Evolutionary conservation across 2,797 vertebrate species (phyloP).

Genomic region (Ctenopoma kingsleyae): DNA sequence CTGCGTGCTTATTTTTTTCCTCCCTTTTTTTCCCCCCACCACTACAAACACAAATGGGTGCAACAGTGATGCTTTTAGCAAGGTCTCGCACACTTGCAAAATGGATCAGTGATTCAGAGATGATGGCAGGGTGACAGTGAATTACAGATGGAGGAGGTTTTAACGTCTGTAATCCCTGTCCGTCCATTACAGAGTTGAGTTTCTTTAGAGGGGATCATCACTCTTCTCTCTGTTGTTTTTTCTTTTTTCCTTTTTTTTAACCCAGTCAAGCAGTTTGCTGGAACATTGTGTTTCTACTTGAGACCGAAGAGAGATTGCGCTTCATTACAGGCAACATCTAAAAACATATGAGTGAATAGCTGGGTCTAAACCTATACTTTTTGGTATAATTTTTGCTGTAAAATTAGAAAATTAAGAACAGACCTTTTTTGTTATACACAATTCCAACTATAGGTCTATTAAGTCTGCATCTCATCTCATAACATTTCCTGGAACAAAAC

Average conservation of each 20-base stretch:
- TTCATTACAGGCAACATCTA: slow-evolving; percentile 64
- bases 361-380: slow-evolving; percentile 49
- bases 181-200: slow-evolving; percentile 82
- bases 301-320: slow-evolving; percentile 60
- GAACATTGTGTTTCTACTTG: slow-evolving; percentile 78
- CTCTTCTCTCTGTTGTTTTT: slow-evolving; percentile 78
- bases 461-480: slow-evolving; percentile 73
- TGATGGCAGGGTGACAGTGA: slow-evolving; percentile 83
- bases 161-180: slow-evolving; percentile 83
- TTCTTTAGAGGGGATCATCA: slow-evolving; percentile 84
- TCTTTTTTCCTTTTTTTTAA: slow-evolving; percentile 54
- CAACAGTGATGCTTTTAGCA: slow-evolving; percentile 84
- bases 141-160: slow-evolving; percentile 85
- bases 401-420: slow-evolving; percentile 68
- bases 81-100: slow-evolving; percentile 83
- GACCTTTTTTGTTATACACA: slow-evolving; percentile 51
- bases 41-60: slow-evolving; percentile 80
- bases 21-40: background rate
- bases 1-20: slow-evolving; percentile 52
- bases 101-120: slow-evolving; percentile 85
- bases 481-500: slow-evolving; percentile 74
- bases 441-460: slow-evolving; percentile 69
- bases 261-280: slow-evolving; percentile 74
- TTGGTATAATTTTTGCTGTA: slow-evolving; percentile 44
- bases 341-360: slow-evolving; percentile 62